phyloP scores from a whole-genome alignment of 2,888 invertebrate genomes.

The Eupithecia vulgata region DNA sequence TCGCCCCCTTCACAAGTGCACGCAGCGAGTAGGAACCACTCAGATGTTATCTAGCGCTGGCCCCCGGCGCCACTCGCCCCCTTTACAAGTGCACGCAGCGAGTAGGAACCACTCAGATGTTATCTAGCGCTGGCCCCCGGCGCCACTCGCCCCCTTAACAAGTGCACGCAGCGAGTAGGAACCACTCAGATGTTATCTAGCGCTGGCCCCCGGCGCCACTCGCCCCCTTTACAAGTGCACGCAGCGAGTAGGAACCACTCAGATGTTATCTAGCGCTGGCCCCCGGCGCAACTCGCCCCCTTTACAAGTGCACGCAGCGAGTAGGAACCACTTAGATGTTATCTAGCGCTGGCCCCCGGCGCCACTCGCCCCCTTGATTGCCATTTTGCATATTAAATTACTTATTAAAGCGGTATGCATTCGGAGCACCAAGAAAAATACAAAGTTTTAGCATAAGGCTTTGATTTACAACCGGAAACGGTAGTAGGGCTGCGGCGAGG shows the following conservation, averaged over 20 bases:
- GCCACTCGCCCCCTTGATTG: constrained; percentile 34
- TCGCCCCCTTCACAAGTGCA: constrained; percentile 21
- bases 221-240: too few species aligned
- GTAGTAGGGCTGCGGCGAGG: constrained; percentile 24
- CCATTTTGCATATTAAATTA: constrained; percentile 45
- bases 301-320: too few species aligned
- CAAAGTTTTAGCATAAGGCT: constrained; percentile 38
- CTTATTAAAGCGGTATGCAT: constrained; percentile 42
- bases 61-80: constrained; percentile 22
- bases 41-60: constrained; percentile 1
- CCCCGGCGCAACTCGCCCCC: constrained; percentile 21
- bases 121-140: constrained; percentile 5
- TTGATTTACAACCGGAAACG: constrained; percentile 26
- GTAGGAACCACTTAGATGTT: not conserved
- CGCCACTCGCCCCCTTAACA: constrained; percentile 27
- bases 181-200: constrained; percentile 6
- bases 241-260: too few species aligned
- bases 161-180: too few species aligned
- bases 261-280: constrained; percentile 1
- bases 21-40: too few species aligned
- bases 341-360: constrained; percentile 7
- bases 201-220: constrained; percentile 18
- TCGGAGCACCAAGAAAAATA: constrained; percentile 41
- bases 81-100: too few species aligned
- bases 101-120: too few species aligned